phyloP scores from a whole-genome alignment of 2,113 vertebrate genomes.

The Philantomba maxwellii region DNA sequence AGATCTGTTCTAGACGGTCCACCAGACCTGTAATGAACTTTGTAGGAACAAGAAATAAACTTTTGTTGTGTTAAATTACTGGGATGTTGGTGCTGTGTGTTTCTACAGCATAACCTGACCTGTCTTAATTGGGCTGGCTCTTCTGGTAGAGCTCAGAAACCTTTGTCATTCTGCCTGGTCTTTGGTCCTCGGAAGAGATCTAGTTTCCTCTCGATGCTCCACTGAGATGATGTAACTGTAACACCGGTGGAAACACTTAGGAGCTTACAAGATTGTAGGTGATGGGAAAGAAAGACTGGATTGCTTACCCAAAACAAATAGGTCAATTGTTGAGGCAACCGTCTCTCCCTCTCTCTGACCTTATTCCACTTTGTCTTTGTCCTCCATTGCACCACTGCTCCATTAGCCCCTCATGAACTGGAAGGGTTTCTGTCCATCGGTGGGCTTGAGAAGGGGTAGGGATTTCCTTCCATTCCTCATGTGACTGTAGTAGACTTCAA shows the following conservation, averaged over 20 bases:
- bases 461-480: not conserved
- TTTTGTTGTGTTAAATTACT: not conserved
- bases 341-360: not conserved
- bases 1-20: not conserved
- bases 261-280: not conserved
- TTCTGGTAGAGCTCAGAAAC: not conserved
- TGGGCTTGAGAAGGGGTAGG: not conserved
- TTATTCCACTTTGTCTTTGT: not conserved
- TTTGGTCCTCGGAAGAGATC: not conserved
- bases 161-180: not conserved
- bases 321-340: not conserved
- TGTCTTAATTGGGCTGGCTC: not conserved
- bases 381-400: not conserved
- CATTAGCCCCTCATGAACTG: not conserved
- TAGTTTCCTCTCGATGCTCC: not conserved
- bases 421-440: not conserved
- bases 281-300: not conserved
- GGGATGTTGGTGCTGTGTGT: not conserved
- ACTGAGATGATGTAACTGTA: not conserved
- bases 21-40: not conserved
- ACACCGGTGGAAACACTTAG: not conserved
- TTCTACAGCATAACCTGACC: not conserved
- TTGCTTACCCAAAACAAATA: not conserved
- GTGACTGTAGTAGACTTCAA: not conserved
- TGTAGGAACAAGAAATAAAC: not conserved